Percentiles rank a stretch among this genome's conserved stretches.
Conservation (phyloP, 64 coral and sea anemone species). For the Dendrophyllia cribrosa region DNA sequence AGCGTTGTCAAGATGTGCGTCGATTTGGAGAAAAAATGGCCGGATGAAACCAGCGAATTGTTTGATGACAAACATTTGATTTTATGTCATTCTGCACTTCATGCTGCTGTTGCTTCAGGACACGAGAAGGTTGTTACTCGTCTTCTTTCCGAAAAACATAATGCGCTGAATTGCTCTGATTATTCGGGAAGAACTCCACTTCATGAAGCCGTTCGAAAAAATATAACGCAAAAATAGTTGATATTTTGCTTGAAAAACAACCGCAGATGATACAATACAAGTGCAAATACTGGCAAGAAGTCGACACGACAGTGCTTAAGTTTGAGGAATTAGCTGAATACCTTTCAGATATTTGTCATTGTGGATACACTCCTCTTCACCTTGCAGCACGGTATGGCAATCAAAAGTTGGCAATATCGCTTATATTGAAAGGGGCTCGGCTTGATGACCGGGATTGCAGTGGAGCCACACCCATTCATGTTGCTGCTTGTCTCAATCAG, state of each 20-base stretch:
- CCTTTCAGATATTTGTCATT: not conserved
- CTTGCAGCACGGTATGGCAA: slow-evolving; percentile 7
- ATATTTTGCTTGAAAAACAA: too few relatives aligned
- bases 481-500: slow-evolving; percentile 46
- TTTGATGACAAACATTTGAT: slow-evolving; percentile 11
- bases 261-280: not conserved
- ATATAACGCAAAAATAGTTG: not conserved
- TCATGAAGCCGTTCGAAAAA: slow-evolving; percentile 10
- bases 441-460: not conserved
- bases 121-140: not conserved
- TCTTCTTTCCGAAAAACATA: not conserved
- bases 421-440: not conserved
- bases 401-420: not conserved
- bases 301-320: not conserved
- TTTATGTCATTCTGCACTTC: slow-evolving; percentile 34
- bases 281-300: too few relatives aligned
- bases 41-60: not conserved
- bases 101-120: slow-evolving; percentile 19
- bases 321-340: not conserved
- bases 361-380: slow-evolving; percentile 1
- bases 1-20: too few relatives aligned
- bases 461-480: slow-evolving; percentile 33
- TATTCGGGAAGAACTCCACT: slow-evolving; percentile 38
- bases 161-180: slow-evolving; percentile 7
- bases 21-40: too few relatives aligned